phyloP scores from a whole-genome alignment of 2,113 vertebrate genomes.

The Lagopus muta region DNA sequence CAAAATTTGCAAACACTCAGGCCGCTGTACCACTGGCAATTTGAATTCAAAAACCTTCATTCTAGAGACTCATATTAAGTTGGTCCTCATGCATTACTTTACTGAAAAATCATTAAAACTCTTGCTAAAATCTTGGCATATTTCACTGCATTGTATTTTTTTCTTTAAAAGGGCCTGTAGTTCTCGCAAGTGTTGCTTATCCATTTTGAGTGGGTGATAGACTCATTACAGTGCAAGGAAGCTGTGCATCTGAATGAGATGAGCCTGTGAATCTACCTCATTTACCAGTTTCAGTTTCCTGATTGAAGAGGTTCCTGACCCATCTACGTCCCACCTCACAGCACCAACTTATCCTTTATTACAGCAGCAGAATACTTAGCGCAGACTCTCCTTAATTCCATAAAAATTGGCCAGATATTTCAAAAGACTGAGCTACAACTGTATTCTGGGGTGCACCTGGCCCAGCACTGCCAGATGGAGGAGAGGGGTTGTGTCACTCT shows the following conservation, averaged over 20 bases:
- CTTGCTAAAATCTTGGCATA: slow-evolving; percentile 51
- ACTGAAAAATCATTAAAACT: slow-evolving; percentile 45
- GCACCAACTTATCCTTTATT: background rate
- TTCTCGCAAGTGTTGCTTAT: slow-evolving; percentile 35
- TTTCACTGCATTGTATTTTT: slow-evolving; percentile 53
- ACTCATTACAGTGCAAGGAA: background rate
- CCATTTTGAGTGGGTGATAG: slow-evolving; percentile 15
- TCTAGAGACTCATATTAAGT: slow-evolving; percentile 47
- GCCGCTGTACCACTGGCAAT: slow-evolving; percentile 20
- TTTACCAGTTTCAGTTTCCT: background rate
- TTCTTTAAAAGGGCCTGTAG: slow-evolving; percentile 55
- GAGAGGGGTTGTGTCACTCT: too few species aligned
- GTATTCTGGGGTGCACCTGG: too few species aligned
- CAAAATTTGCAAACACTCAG: slow-evolving; percentile 16
- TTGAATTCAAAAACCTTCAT: slow-evolving; percentile 51
- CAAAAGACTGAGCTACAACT: background rate
- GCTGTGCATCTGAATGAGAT: background rate
- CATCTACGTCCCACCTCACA: background rate
- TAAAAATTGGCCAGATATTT: background rate
- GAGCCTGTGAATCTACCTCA: background rate
- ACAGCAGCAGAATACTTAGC: background rate
- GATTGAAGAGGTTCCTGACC: background rate
- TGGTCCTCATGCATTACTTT: slow-evolving; percentile 47
- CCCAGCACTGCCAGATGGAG: too few species aligned
- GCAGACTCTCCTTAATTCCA: background rate